Percentiles rank a stretch among this genome's conserved stretches.
Conservation (phyloP, 2,888 invertebrate genomes). For the Drosophila helvetica region DNA sequence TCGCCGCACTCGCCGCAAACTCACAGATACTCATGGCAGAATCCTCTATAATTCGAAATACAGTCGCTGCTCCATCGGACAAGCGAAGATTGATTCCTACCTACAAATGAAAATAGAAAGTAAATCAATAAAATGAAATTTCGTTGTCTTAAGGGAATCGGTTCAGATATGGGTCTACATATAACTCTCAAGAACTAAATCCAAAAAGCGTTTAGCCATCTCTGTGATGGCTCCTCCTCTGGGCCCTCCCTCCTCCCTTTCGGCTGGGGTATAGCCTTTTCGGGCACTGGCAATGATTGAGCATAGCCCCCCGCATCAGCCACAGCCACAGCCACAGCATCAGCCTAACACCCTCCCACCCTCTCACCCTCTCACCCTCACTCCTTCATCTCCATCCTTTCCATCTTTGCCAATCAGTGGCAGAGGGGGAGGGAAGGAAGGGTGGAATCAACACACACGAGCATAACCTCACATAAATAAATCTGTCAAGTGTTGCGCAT, state of each 20-base stretch:
- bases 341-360: too few relatives aligned
- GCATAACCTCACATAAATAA: conserved; percentile 72
- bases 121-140: too few relatives aligned
- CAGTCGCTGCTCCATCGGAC: too few relatives aligned
- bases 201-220: conserved; percentile 21
- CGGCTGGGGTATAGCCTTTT: conserved; percentile 16
- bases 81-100: background rate
- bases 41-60: background rate
- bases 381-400: background rate
- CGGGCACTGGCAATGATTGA: conserved; percentile 25
- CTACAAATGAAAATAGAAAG: too few relatives aligned
- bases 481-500: conserved; percentile 80
- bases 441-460: conserved; percentile 36
- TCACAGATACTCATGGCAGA: background rate
- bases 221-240: conserved; percentile 27
- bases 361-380: background rate
- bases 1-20: background rate
- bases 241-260: conserved; percentile 1
- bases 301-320: conserved; percentile 23
- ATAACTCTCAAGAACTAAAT: conserved; percentile 10
- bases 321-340: too few relatives aligned
- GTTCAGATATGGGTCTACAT: too few relatives aligned
- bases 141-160: too few relatives aligned
- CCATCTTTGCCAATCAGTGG: conserved; percentile 7
- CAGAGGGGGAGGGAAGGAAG: background rate